These are phyloP conservation scores for Cassiopea andromeda DNA, from an alignment of 30 jellyfish, hydroid and myxozoan species.

Conservation along the genomic window DNA sequence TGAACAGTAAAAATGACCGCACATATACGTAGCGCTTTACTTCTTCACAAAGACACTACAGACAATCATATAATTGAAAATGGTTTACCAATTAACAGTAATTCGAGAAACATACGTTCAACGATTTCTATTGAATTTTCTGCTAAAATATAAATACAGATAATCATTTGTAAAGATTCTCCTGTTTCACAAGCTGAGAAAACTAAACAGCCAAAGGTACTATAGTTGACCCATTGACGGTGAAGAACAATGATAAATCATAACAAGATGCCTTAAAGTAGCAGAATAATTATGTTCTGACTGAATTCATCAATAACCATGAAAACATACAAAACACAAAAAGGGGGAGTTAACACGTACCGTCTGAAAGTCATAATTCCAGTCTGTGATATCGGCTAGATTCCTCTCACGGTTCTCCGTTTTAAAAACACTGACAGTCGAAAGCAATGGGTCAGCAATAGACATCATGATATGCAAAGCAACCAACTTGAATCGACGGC, in stretches of 20 bases:
- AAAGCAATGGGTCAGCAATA: conserved; percentile 82
- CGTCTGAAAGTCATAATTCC: conserved; percentile 96
- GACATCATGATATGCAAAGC: conserved; percentile 72
- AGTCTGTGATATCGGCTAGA: conserved; percentile 79
- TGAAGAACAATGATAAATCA: no score
- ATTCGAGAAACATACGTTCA: background rate
- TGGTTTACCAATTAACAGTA: background rate
- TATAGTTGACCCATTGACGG: no score
- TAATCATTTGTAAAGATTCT: no score
- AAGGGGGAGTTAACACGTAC: conserved; percentile 71
- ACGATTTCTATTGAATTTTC: background rate
- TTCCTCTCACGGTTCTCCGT: conserved; percentile 68
- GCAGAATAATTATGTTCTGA: background rate
- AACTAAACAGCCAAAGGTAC: no score
- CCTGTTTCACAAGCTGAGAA: no score
- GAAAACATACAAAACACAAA: background rate
- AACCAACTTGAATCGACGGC: conserved; percentile 38
- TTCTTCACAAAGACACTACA: background rate
- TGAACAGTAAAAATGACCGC: background rate
- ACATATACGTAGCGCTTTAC: background rate
- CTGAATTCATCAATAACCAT: background rate
- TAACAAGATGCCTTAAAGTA: background rate
- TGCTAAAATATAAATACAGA: no score
- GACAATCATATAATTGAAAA: background rate
- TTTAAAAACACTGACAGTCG: conserved; percentile 69